Percentiles rank a stretch among this genome's conserved stretches.
Evolutionary conservation across 2,113 vertebrate species (phyloP).

Genomic region (Colistium nudipinnis): DNA sequence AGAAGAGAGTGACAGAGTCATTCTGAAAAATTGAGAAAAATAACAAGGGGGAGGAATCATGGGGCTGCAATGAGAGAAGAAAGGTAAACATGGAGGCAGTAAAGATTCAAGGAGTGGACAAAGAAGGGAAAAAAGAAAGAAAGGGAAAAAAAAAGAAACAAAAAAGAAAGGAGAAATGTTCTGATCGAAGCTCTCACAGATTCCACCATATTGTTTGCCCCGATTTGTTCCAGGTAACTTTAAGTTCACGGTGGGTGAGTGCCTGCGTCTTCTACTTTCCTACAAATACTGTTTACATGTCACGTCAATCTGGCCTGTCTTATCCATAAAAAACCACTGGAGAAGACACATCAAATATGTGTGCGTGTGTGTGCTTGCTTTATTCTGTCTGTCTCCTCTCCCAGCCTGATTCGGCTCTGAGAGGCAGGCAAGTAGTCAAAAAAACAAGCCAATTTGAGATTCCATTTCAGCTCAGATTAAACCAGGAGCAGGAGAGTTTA

Average conservation of each 20-base stretch:
- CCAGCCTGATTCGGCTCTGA: slow-evolving; percentile 20
- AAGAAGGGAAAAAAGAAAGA: background rate
- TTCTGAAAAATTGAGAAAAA: slow-evolving; percentile 40
- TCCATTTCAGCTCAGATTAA: slow-evolving; percentile 54
- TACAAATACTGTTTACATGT: slow-evolving; percentile 8
- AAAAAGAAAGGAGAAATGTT: background rate
- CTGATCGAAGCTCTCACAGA: background rate
- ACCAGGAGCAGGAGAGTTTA: slow-evolving; percentile 28
- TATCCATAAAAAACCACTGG: slow-evolving; percentile 11
- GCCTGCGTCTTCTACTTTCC: too few species aligned
- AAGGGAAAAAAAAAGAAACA: background rate
- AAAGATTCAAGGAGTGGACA: background rate
- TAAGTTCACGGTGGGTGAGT: background rate
- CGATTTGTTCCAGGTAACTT: slow-evolving; percentile 1
- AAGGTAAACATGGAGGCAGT: background rate
- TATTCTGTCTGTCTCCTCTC: slow-evolving; percentile 2
- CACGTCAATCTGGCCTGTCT: slow-evolving; percentile 9
- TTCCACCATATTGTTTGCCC: background rate
- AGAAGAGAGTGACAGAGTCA: slow-evolving; percentile 36
- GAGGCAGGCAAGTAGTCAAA: slow-evolving; percentile 31
- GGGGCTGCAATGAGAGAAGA: background rate
- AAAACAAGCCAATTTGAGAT: slow-evolving; percentile 55
- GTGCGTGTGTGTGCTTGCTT: slow-evolving; percentile 17
- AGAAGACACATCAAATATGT: slow-evolving; percentile 10
- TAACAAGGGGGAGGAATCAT: slow-evolving; percentile 3